These are phyloP conservation scores for Actenoides hombroni DNA, from an alignment of 2,113 vertebrate species.

Conservation along the genomic window DNA sequence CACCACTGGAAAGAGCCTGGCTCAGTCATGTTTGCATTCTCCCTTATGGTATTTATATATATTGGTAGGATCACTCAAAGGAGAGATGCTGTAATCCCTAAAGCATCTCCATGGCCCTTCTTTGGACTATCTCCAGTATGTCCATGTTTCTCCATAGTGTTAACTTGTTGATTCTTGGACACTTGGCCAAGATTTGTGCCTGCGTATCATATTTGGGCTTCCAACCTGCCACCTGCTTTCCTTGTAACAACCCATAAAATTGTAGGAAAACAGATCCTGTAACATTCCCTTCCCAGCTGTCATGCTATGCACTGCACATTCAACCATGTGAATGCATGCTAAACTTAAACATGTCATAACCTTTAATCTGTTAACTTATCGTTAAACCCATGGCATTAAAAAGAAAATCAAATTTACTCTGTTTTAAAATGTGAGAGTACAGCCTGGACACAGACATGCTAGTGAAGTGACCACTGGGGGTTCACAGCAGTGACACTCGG, in stretches of 20 bases:
- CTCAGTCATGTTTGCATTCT: not conserved
- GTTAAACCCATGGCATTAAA: not conserved
- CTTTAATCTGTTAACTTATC: not conserved
- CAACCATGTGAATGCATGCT: not conserved
- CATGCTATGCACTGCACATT: not conserved
- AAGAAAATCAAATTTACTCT: not conserved
- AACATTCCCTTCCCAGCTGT: not conserved
- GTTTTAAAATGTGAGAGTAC: not conserved
- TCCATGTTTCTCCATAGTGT: not conserved
- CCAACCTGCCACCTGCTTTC: not conserved
- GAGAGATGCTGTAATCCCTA: not conserved
- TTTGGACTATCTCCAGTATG: not conserved
- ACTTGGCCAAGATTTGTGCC: not conserved
- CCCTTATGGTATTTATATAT: not conserved
- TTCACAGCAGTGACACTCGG: not conserved
- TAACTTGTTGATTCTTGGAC: not conserved
- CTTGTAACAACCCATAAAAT: not conserved
- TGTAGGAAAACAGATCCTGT: rapidly evolving
- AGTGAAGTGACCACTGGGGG: not conserved
- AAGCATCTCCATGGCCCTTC: rapidly evolving
- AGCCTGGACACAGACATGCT: not conserved
- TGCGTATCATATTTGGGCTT: not conserved
- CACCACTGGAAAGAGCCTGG: not conserved
- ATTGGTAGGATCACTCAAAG: not conserved
- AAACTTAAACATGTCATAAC: not conserved